Evolutionary conservation across 2,113 vertebrate species (phyloP).

Genomic region (Polypterus bichir): DNA sequence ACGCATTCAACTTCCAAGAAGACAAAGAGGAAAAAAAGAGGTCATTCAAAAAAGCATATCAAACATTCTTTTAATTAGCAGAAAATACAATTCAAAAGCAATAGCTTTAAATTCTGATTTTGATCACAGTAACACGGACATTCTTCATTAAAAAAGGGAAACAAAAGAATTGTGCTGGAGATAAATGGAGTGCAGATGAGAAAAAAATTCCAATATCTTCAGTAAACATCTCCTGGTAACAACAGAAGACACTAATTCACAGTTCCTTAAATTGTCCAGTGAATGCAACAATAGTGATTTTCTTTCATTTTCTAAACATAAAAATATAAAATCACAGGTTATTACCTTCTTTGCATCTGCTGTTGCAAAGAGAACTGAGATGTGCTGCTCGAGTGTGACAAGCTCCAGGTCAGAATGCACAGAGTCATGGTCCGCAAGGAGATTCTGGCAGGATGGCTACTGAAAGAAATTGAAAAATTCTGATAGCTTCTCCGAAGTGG

Average conservation of each 20-base stretch:
- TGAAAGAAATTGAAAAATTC: too few relatives aligned
- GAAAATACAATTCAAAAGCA: not conserved
- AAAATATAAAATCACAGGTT: too few relatives aligned
- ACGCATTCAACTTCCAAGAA: too few relatives aligned
- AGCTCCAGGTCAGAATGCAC: not conserved
- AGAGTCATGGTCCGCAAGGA: not conserved
- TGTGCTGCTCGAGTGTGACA: not conserved
- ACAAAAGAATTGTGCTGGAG: not conserved
- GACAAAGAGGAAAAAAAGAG: too few relatives aligned
- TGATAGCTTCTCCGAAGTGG: too few relatives aligned
- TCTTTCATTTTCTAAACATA: too few relatives aligned
- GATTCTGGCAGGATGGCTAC: too few relatives aligned
- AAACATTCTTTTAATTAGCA: not conserved
- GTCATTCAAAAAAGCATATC: too few relatives aligned
- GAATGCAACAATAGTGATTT: not conserved
- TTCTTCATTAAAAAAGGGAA: not conserved
- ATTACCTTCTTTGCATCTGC: too few relatives aligned
- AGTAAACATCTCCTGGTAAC: not conserved
- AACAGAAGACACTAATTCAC: not conserved
- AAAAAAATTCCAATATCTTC: not conserved
- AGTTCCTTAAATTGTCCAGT: not conserved
- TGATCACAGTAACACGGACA: not conserved
- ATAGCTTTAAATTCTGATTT: not conserved
- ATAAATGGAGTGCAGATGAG: not conserved
- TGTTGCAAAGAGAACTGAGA: not conserved